These are phyloP conservation scores for Parelbella ahira DNA, from an alignment of 2,888 invertebrate species.

Conservation along the genomic window DNA sequence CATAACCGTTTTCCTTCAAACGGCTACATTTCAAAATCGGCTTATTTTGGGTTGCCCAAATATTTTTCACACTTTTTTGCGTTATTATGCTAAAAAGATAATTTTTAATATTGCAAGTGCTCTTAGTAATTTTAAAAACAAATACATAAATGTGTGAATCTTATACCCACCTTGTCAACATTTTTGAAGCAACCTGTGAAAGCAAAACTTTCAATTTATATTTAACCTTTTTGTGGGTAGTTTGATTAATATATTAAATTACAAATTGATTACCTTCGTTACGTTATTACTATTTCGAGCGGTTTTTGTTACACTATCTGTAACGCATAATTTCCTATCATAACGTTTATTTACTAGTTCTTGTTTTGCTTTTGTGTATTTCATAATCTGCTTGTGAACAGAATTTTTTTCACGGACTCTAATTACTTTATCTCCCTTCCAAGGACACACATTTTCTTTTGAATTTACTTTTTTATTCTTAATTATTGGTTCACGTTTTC, in stretches of 20 bases:
- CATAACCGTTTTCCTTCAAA: no score
- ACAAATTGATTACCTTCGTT: constrained; percentile 39
- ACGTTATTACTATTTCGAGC: constrained; percentile 26
- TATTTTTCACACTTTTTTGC: constrained; percentile 40
- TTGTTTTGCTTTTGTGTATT: constrained; percentile 1
- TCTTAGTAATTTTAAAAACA: no score
- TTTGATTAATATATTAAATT: no score
- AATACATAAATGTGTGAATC: constrained; percentile 21
- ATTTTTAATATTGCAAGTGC: no score
- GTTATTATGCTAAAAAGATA: constrained; percentile 42
- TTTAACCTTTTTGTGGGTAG: no score
- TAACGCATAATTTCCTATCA: not conserved
- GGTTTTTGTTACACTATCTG: constrained; percentile 6
- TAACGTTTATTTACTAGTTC: not conserved
- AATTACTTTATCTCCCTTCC: not conserved
- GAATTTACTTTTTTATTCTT: constrained; percentile 22
- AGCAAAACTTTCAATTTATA: no score
- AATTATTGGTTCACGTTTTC: constrained; percentile 31
- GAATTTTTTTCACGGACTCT: constrained; percentile 6
- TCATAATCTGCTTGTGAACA: constrained; percentile 2
- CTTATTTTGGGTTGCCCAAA: constrained; percentile 29
- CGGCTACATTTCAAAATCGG: not conserved
- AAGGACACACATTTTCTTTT: constrained; percentile 19
- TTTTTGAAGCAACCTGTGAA: constrained; percentile 51
- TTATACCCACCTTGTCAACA: constrained; percentile 46